These are phyloP conservation scores for Sarcophaga carnaria DNA, from an alignment of 2,888 invertebrate species.

Conservation along the genomic window DNA sequence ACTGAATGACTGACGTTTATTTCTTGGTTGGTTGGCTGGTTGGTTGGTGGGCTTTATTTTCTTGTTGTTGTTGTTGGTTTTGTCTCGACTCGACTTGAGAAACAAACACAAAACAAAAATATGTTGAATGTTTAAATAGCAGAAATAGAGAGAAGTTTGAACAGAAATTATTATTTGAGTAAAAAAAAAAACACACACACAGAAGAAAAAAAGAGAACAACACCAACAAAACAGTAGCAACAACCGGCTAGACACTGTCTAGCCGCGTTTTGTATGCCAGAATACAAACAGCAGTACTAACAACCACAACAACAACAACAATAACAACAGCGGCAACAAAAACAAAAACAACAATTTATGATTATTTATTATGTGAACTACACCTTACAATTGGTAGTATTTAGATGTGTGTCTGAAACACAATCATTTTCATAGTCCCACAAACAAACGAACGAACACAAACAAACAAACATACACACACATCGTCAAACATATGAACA, in stretches of 20 bases:
- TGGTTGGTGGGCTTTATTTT: constrained; percentile 19
- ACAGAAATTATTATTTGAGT: constrained; percentile 33
- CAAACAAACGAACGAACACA: neutral
- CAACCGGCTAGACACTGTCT: constrained; percentile 79
- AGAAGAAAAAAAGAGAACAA: constrained; percentile 48
- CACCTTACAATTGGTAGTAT: constrained; percentile 60
- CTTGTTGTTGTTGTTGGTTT: constrained; percentile 62
- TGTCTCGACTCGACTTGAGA: constrained; percentile 54
- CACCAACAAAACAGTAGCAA: constrained; percentile 68
- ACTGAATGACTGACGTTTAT: constrained; percentile 48
- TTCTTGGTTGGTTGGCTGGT: constrained; percentile 40
- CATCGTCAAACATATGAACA: neutral
- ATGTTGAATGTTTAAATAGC: constrained; percentile 66
- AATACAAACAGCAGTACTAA: constrained; percentile 24
- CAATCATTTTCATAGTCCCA: constrained; percentile 32
- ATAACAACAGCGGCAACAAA: constrained; percentile 2
- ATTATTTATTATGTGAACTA: constrained; percentile 44
- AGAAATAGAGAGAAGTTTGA: constrained; percentile 63
- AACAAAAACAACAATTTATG: constrained; percentile 11
- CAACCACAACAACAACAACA: constrained; percentile 4
- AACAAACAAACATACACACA: neutral
- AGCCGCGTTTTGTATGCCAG: constrained; percentile 73
- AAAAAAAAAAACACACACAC: neutral
- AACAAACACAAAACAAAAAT: neutral
- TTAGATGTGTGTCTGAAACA: neutral